Percentiles rank a stretch among this genome's conserved stretches.
These are phyloP conservation scores for Mechanitis mazaeus DNA, from an alignment of 2,888 invertebrate genomes.

Conservation along the genomic window DNA sequence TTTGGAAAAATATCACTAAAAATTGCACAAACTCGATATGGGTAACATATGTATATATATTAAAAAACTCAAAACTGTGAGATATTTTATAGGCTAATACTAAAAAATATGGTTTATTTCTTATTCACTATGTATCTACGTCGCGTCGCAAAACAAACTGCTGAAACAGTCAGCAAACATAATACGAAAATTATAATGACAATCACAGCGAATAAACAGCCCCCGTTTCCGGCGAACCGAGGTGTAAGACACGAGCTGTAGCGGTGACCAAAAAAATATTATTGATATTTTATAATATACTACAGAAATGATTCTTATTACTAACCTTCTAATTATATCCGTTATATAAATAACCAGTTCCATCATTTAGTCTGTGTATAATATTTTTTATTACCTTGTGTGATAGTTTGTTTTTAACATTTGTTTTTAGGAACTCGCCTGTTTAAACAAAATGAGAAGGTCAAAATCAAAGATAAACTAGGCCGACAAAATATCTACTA, in stretches of 20 bases:
- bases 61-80: too few relatives aligned
- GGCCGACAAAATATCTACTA: slow-evolving; percentile 13
- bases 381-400: too few relatives aligned
- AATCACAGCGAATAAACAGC: slow-evolving; percentile 51
- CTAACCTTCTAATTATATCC: too few relatives aligned
- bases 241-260: slow-evolving; percentile 26
- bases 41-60: too few relatives aligned
- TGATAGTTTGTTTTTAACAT: too few relatives aligned
- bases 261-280: slow-evolving; percentile 15
- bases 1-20: too few relatives aligned
- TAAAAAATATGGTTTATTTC: neutral
- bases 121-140: neutral
- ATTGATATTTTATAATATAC: neutral
- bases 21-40: too few relatives aligned
- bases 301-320: too few relatives aligned
- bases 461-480: slow-evolving; percentile 14
- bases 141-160: slow-evolving; percentile 17
- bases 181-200: slow-evolving; percentile 60
- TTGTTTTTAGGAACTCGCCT: slow-evolving; percentile 9
- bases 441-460: slow-evolving; percentile 9
- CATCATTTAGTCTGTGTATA: too few relatives aligned
- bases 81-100: too few relatives aligned
- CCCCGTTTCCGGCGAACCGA: slow-evolving; percentile 47
- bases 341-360: too few relatives aligned
- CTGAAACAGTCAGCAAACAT: slow-evolving; percentile 32